Base-by-base conservation (phyloP, 2,797 vertebrate species). In the Tiaroga cobitis region DNA sequence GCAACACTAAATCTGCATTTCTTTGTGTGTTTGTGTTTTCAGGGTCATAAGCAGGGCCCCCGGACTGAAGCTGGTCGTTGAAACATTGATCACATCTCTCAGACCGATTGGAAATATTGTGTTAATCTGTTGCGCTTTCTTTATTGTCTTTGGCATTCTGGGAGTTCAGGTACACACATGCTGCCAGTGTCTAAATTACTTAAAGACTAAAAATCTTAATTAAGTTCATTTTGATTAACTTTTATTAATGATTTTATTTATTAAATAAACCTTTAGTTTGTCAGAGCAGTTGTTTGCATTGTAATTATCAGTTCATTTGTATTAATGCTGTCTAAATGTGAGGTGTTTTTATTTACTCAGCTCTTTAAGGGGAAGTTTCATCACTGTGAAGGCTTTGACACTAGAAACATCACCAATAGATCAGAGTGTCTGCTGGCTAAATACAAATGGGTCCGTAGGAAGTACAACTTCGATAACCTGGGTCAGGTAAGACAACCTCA, bases 351-450 rank as follows among this genome's bases (percentile, higher is more conserved):
- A 29, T 49, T 43, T 75, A 65, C 49, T 72, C 93, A 99, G 97
- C 96, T 99, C 75, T 99, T 99, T 75, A 99, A 99, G 93, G 98
- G 98, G 81, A 99, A 99, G 89, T 99, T 99, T 92, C 97, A 97
- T 93, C 91, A 97, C 92, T 99, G 98, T 1, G 97, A 98, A 2
- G 98, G 97, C 0, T 84, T 92, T 2, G 96, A 98, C 56, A 94
- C 97, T n/a, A 96, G 93, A 70, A 97, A 97, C 90, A 96, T 99
- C 92, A 97, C 96, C 90, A 98, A 97, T 0, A 97, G 95, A 92
- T 95, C 94, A 0, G 96, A 97, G 91, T 99, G 98, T 91, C 90
- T 93, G 75, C 94, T 92, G 0, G 95, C 95, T 0, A 97, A 88
- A 79, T 96, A 97, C 93, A 95, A 80, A 90, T 99, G 97, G 98